These are phyloP conservation scores for Ahaetulla prasina DNA, from an alignment of 2,113 vertebrate genomes.

Conservation along the genomic window DNA sequence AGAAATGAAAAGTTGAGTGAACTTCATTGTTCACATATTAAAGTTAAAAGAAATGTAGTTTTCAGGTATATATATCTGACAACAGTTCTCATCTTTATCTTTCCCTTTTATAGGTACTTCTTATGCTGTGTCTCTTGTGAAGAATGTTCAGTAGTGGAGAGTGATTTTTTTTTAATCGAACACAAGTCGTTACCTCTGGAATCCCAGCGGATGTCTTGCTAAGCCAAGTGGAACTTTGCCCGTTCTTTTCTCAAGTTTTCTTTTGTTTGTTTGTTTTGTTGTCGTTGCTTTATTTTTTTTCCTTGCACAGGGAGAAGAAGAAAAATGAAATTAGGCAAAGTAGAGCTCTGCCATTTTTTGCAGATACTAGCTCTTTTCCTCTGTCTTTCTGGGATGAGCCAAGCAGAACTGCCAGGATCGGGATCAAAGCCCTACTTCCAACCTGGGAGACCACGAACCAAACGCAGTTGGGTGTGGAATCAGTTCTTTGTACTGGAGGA, in stretches of 20 bases:
- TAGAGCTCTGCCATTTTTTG: slow-evolving; percentile 75
- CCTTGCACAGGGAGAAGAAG: slow-evolving; percentile 53
- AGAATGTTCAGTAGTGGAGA: slow-evolving; percentile 63
- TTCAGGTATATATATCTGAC: slow-evolving; percentile 62
- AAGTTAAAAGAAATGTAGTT: slow-evolving; percentile 16
- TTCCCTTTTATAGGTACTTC: slow-evolving; percentile 69
- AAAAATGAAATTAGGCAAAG: slow-evolving; percentile 77
- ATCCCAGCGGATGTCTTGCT: slow-evolving; percentile 69
- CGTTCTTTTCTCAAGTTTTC: slow-evolving; percentile 60
- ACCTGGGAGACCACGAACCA: slow-evolving; percentile 78
- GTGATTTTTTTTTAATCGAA: slow-evolving; percentile 56
- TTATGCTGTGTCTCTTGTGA: slow-evolving; percentile 64
- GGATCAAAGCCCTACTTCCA: slow-evolving; percentile 73
- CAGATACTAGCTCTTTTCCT: slow-evolving; percentile 80
- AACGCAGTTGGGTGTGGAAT: slow-evolving; percentile 99
- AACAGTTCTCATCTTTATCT: slow-evolving; percentile 55
- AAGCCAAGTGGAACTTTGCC: slow-evolving; percentile 69
- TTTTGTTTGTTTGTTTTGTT: slow-evolving; percentile 12
- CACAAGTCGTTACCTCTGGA: slow-evolving; percentile 70
- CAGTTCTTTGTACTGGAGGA: slow-evolving; percentile 98
- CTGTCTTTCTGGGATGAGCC: slow-evolving; percentile 77
- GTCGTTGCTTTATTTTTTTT: not conserved
- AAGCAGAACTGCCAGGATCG: slow-evolving; percentile 76
- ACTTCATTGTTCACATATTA: not conserved
- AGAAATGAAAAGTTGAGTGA: slow-evolving; percentile 20